Conservation (phyloP, 2,113 vertebrate species). For the Actinemys pallida region DNA sequence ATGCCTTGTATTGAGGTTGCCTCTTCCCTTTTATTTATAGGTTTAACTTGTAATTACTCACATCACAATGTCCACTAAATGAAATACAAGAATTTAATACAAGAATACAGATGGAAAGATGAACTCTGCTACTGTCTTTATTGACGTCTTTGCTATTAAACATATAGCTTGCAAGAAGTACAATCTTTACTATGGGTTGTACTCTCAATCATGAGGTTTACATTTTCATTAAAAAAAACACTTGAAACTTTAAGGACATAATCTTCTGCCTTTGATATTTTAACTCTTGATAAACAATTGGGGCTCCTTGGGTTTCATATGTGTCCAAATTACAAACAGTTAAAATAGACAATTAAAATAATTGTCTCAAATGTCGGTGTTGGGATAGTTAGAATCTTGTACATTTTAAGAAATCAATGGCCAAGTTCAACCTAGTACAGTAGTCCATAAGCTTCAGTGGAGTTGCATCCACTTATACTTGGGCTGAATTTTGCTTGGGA, state of each 20-base stretch:
- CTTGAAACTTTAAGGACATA: not conserved
- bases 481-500: not conserved
- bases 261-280: not conserved
- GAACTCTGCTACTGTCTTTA: slow-evolving; percentile 10
- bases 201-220: not conserved
- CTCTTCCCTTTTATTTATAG: slow-evolving; percentile 25
- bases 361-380: not conserved
- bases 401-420: not conserved
- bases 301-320: not conserved
- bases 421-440: not conserved
- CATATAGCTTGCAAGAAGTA: not conserved
- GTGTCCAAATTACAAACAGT: not conserved
- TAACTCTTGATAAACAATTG: not conserved
- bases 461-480: not conserved
- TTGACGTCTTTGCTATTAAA: slow-evolving; percentile 14
- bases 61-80: not conserved
- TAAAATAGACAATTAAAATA: not conserved
- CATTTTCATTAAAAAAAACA: not conserved
- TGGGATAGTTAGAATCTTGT: not conserved
- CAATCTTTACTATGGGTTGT: not conserved
- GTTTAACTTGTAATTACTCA: slow-evolving; percentile 33
- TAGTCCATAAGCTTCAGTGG: not conserved
- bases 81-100: slow-evolving; percentile 30
- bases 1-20: not conserved
- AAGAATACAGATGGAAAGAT: not conserved